phyloP scores from a whole-genome alignment of 2,797 vertebrate species.

The Silurus lanzhouensis region DNA sequence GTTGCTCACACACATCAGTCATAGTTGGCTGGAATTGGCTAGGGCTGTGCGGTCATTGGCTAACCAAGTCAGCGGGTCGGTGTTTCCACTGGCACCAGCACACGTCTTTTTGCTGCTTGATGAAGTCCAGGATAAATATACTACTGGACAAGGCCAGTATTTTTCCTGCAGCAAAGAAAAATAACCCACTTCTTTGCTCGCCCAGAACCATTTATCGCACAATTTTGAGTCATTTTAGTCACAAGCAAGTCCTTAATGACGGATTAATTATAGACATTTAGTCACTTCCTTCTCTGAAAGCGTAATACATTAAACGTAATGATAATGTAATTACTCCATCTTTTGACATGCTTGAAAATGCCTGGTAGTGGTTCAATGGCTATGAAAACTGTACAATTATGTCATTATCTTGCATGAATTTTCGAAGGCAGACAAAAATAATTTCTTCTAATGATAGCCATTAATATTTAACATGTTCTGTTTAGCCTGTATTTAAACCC shows the following conservation, averaged over 20 bases:
- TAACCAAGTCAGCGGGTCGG: slow-evolving; percentile 63
- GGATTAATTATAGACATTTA: slow-evolving; percentile 51
- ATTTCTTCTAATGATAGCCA: slow-evolving; percentile 31
- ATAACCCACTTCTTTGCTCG: slow-evolving; percentile 62
- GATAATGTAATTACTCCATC: slow-evolving; percentile 34
- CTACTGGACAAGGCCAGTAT: slow-evolving; percentile 69
- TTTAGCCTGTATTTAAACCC: slow-evolving; percentile 11
- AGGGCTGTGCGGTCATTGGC: slow-evolving; percentile 71
- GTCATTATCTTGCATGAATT: slow-evolving; percentile 21
- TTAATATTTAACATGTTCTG: slow-evolving; percentile 37
- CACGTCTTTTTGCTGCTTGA: slow-evolving; percentile 68
- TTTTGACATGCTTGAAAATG: slow-evolving; percentile 20
- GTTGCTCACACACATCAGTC: slow-evolving; percentile 55
- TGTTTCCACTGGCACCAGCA: slow-evolving; percentile 73
- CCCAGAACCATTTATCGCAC: slow-evolving; percentile 58
- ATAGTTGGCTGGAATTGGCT: slow-evolving; percentile 54
- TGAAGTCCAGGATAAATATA: slow-evolving; percentile 76
- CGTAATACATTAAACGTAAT: slow-evolving; percentile 24
- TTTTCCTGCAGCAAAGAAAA: slow-evolving; percentile 66
- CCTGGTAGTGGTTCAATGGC: slow-evolving; percentile 7
- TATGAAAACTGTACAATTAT: slow-evolving; percentile 29
- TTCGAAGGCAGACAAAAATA: slow-evolving; percentile 33
- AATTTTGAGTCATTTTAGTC: slow-evolving; percentile 60
- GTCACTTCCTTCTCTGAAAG: slow-evolving; percentile 39
- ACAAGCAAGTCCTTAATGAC: slow-evolving; percentile 45